Conservation (phyloP, 2,113 vertebrate genomes). For the Lucifuga dentata region DNA sequence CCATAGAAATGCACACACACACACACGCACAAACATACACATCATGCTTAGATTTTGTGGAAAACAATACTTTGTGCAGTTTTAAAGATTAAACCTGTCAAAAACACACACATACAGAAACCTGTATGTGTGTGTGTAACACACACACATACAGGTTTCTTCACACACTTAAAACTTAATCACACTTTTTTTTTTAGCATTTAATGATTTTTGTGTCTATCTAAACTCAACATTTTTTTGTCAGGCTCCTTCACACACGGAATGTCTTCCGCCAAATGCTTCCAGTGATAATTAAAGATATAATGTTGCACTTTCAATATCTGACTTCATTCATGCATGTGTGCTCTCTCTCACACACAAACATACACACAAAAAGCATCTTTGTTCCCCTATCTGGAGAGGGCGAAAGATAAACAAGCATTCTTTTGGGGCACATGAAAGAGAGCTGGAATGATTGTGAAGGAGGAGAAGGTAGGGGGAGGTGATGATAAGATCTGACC, state of each 20-base stretch:
- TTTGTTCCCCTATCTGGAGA: conserved; percentile 61
- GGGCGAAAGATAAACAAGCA: conserved; percentile 65
- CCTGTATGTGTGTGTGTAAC: not conserved
- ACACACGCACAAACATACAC: conserved; percentile 22
- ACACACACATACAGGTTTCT: no score
- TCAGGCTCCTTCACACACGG: no score
- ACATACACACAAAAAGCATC: conserved; percentile 49
- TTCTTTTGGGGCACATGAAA: conserved; percentile 67
- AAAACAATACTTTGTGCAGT: conserved; percentile 35
- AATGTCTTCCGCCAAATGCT: no score
- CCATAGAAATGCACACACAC: no score
- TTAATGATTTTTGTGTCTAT: no score
- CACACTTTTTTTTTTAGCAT: no score
- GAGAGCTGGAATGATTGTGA: conserved; percentile 43
- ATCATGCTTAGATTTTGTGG: conserved; percentile 34
- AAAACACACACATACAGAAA: conserved; percentile 28
- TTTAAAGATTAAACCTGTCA: conserved; percentile 44
- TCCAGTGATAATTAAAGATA: not conserved
- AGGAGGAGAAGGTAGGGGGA: conserved; percentile 19
- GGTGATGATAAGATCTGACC: conserved; percentile 57
- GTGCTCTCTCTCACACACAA: conserved; percentile 23
- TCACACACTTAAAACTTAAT: no score
- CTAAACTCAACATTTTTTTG: no score
- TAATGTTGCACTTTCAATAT: not conserved
- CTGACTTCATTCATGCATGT: conserved; percentile 20